Conservation (phyloP, 2,113 vertebrate species). For the Corythornis madagascariensis region DNA sequence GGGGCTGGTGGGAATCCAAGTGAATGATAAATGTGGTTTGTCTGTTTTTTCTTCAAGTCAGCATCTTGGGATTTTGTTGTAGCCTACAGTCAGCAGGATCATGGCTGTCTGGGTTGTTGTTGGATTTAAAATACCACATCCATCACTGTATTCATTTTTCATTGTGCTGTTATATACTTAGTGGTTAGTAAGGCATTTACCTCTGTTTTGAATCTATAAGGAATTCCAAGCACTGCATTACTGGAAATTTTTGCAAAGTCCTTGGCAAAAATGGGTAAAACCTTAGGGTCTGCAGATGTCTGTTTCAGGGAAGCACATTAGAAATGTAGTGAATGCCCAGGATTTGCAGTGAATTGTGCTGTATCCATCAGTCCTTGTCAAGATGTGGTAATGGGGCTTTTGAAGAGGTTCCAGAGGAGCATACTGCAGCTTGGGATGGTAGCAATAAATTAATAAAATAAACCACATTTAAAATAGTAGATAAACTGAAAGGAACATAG, state of each 20-base stretch:
- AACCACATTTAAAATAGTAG: background rate
- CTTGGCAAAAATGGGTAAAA: conserved; percentile 8
- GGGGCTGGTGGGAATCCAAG: background rate
- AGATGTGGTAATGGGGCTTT: background rate
- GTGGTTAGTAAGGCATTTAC: conserved; percentile 32
- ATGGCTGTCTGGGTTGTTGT: background rate
- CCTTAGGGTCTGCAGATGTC: background rate
- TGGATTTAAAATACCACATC: conserved; percentile 31
- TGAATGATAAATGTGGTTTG: conserved; percentile 30
- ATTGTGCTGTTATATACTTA: conserved; percentile 2
- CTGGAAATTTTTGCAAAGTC: conserved; percentile 6
- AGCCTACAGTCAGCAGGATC: conserved; percentile 32
- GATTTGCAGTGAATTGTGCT: background rate
- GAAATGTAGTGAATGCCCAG: background rate
- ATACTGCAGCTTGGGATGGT: background rate
- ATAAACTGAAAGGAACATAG: background rate
- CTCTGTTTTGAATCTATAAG: conserved; percentile 34
- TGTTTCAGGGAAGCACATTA: background rate
- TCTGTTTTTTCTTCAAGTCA: conserved; percentile 47
- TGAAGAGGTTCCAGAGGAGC: background rate
- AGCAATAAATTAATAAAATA: background rate
- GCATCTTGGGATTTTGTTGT: conserved; percentile 18
- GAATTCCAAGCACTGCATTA: background rate
- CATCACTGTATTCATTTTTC: background rate
- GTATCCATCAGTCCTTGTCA: background rate